phyloP scores from a whole-genome alignment of 2,797 vertebrate species.

The Lagodon rhomboides region DNA sequence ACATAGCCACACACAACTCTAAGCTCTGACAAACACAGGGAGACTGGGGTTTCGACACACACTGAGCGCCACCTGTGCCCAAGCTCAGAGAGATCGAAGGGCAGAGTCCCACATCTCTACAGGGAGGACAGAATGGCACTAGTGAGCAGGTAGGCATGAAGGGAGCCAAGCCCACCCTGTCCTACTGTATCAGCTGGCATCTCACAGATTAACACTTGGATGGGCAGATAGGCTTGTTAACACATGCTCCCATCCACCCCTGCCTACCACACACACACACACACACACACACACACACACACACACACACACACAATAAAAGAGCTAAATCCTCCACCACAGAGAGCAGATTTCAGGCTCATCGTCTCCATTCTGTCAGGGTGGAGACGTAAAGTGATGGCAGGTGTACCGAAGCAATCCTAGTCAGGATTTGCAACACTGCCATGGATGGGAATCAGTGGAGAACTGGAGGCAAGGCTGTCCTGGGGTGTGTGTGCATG shows the following conservation, averaged over 20 bases:
- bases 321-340: slow-evolving; percentile 65
- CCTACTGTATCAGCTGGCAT: slow-evolving; percentile 72
- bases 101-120: slow-evolving; percentile 60
- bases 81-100: slow-evolving; percentile 62
- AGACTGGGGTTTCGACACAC: slow-evolving; percentile 61
- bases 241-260: slow-evolving; percentile 70
- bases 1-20: slow-evolving; percentile 58
- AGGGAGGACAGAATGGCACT: slow-evolving; percentile 63
- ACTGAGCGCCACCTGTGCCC: slow-evolving; percentile 77
- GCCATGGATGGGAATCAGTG: slow-evolving; percentile 68
- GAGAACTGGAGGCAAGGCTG: slow-evolving; percentile 50
- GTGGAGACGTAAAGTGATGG: slow-evolving; percentile 62
- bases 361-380: slow-evolving; percentile 72
- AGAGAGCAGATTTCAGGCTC: slow-evolving; percentile 73
- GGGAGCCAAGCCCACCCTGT: slow-evolving; percentile 64
- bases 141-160: slow-evolving; percentile 74
- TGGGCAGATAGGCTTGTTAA: slow-evolving; percentile 82
- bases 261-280: slow-evolving; percentile 28
- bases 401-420: slow-evolving; percentile 64
- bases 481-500: slow-evolving; percentile 8
- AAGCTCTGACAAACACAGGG: slow-evolving; percentile 61
- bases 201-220: slow-evolving; percentile 79
- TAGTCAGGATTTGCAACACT: slow-evolving; percentile 76
- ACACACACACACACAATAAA: slow-evolving; percentile 26
- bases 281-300: slow-evolving; percentile 16